phyloP scores from a whole-genome alignment of 2,113 vertebrate species.

The Carlito syrichta region DNA sequence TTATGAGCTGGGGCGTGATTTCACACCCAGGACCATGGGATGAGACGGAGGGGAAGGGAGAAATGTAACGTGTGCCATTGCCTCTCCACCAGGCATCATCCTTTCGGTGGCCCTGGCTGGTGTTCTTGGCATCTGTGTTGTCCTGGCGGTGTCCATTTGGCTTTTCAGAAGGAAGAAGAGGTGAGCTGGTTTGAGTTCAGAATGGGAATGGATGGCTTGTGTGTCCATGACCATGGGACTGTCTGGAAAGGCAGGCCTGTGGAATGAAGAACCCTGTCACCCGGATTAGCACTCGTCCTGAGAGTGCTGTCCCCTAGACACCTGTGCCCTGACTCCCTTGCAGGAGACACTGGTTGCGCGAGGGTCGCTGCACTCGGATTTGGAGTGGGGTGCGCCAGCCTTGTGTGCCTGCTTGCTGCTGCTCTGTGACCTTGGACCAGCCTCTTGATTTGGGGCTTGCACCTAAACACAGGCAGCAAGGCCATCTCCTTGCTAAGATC shows the following conservation, averaged over 20 bases:
- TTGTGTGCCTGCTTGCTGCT: neutral
- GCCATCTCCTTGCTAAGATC: neutral
- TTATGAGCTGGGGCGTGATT: neutral
- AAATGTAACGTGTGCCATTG: neutral
- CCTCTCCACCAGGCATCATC: conserved; percentile 84
- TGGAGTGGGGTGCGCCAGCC: neutral
- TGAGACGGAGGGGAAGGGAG: too few species aligned
- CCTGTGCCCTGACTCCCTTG: neutral
- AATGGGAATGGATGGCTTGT: neutral
- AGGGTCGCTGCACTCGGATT: neutral
- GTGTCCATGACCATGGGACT: neutral
- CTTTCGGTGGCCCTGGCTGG: conserved; percentile 81
- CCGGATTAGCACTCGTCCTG: too few species aligned
- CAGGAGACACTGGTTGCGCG: neutral
- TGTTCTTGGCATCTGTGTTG: conserved; percentile 80
- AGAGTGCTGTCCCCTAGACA: neutral
- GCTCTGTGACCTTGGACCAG: neutral
- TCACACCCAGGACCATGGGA: neutral
- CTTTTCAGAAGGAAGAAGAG: conserved; percentile 85
- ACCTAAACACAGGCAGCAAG: neutral
- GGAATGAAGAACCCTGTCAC: neutral
- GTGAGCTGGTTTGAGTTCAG: conserved; percentile 76
- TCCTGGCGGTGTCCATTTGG: conserved; percentile 81
- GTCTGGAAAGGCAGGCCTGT: neutral
- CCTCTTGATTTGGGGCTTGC: neutral